Percentiles rank a stretch among this genome's conserved stretches.
phyloP scores from a whole-genome alignment of 2,797 vertebrate genomes.

The Melanotaenia nigrans region DNA sequence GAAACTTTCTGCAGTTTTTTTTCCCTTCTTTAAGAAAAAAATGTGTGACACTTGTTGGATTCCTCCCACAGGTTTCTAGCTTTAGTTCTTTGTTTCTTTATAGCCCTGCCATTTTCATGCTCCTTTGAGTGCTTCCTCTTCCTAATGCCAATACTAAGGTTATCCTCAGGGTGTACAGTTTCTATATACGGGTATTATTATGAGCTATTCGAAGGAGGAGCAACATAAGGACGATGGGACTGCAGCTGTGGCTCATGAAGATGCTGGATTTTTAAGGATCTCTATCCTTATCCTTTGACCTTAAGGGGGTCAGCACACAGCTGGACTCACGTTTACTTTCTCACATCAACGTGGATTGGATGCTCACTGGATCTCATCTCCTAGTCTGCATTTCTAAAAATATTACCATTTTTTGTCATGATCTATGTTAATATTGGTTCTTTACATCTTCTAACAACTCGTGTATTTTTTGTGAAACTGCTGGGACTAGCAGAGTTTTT shows the following conservation, averaged over 20 bases:
- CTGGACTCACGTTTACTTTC: conserved; percentile 1
- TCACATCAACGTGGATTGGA: conserved; percentile 11
- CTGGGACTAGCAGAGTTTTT: conserved; percentile 9
- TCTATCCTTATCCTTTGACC: neutral
- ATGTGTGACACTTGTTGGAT: conserved; percentile 24
- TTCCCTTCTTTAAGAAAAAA: neutral
- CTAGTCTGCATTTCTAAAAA: conserved; percentile 52
- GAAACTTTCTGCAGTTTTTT: conserved; percentile 9
- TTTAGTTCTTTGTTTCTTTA: conserved; percentile 30
- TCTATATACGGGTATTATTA: conserved; percentile 86
- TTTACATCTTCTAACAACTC: conserved; percentile 1
- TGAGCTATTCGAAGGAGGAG: conserved; percentile 68
- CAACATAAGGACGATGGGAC: conserved; percentile 42
- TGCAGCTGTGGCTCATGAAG: conserved; percentile 47
- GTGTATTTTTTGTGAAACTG: conserved; percentile 14
- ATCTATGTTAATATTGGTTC: neutral
- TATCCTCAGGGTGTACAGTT: conserved; percentile 86
- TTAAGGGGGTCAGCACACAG: conserved; percentile 11
- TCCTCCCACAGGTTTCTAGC: conserved; percentile 13
- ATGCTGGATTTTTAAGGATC: conserved; percentile 39
- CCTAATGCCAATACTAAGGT: conserved; percentile 59
- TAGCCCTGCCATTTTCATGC: conserved; percentile 13
- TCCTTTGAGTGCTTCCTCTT: conserved; percentile 60
- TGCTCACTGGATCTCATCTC: conserved; percentile 24
- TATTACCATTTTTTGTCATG: conserved; percentile 21